A percentile compares a stretch with the other conserved stretches of the same genome.
These are phyloP conservation scores for Scylla paramamosain DNA, from an alignment of 1,140 invertebrate genomes.

Conservation along the genomic window DNA sequence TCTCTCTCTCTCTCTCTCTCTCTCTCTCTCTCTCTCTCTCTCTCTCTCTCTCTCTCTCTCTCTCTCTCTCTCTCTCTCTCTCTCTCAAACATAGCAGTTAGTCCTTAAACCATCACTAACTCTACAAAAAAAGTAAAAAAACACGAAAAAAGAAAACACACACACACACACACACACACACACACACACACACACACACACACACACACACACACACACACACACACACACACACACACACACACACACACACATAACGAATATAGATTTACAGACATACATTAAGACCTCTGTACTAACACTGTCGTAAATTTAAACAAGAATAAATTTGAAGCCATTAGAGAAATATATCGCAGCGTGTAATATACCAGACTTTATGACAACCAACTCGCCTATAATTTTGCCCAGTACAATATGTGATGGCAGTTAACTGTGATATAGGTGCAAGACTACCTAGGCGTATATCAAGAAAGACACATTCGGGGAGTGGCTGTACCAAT, in stretches of 20 bases:
- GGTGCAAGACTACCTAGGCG: background rate
- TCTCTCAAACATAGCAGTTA: background rate
- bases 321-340: slow-evolving; percentile 24
- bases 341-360: slow-evolving; percentile 10
- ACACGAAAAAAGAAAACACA: background rate
- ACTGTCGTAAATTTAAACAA: background rate
- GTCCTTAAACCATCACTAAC: background rate
- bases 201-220: too few species aligned
- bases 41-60: slow-evolving; percentile 28
- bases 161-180: too few species aligned
- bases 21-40: slow-evolving; percentile 33
- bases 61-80: slow-evolving; percentile 29
- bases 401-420: slow-evolving; percentile 10
- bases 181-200: too few species aligned
- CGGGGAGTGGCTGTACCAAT: background rate
- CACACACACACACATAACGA: slow-evolving; percentile 40
- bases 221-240: slow-evolving; percentile 41
- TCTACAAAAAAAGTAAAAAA: background rate
- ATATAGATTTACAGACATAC: slow-evolving; percentile 6
- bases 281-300: slow-evolving; percentile 23
- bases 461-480: slow-evolving; percentile 11
- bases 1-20: background rate
- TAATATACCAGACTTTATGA: slow-evolving; percentile 15
- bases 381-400: background rate
- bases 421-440: slow-evolving; percentile 13